Percentiles rank a stretch among this genome's conserved stretches.
Conservation (phyloP, 2,113 vertebrate species). For the Elachura formosa region DNA sequence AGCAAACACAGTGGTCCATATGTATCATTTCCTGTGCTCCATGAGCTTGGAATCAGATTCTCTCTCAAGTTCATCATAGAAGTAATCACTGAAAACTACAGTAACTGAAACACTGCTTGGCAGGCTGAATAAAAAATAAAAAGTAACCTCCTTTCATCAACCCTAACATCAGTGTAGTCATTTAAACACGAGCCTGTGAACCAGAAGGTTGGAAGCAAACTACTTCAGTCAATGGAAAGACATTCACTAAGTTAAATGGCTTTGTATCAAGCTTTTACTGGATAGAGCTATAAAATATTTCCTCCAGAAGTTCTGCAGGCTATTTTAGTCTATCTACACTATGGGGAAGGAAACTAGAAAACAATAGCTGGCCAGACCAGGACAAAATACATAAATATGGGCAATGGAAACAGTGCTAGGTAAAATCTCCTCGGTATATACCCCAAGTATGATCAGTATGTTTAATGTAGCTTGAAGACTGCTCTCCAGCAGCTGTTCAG, state of each 20-base stretch:
- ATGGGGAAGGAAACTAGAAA: slow-evolving; percentile 23
- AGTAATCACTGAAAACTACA: not conserved
- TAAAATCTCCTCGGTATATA: not conserved
- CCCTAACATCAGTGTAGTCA: not conserved
- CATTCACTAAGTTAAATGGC: slow-evolving; percentile 7
- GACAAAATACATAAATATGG: not conserved
- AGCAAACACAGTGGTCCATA: not conserved
- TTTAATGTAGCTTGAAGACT: not conserved
- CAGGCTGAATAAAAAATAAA: not conserved
- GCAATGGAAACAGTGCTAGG: not conserved
- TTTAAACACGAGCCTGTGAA: not conserved
- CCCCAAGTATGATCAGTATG: not conserved
- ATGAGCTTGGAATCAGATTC: not conserved
- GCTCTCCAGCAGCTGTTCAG: slow-evolving; percentile 1
- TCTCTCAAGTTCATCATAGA: not conserved
- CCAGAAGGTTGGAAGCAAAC: not conserved
- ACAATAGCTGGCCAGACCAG: slow-evolving; percentile 1
- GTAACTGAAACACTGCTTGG: not conserved
- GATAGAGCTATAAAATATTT: slow-evolving; percentile 18
- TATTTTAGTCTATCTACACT: not conserved
- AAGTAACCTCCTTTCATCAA: not conserved
- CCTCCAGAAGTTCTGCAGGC: not conserved
- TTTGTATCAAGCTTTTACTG: slow-evolving; percentile 23
- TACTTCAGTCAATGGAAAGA: slow-evolving; percentile 3
- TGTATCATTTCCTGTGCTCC: not conserved